phyloP scores from a whole-genome alignment of 2,888 invertebrate genomes.

The Campoplex nolae region DNA sequence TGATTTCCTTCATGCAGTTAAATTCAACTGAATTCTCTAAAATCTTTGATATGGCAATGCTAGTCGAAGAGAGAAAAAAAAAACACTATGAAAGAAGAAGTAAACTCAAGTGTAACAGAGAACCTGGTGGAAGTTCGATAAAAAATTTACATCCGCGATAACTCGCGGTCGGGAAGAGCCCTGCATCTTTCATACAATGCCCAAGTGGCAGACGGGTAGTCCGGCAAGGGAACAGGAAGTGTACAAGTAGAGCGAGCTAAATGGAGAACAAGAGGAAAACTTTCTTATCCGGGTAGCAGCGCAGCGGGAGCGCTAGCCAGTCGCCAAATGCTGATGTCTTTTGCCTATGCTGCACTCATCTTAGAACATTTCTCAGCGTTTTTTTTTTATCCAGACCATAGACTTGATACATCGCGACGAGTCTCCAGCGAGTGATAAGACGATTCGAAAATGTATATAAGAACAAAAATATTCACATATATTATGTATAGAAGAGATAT shows the following conservation, averaged over 20 bases:
- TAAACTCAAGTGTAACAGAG: constrained; percentile 14
- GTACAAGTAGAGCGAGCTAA: constrained; percentile 46
- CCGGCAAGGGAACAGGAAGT: constrained; percentile 19
- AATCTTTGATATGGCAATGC: constrained; percentile 6
- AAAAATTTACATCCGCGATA: constrained; percentile 84
- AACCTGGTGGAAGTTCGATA: constrained; percentile 74
- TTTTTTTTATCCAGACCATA: constrained; percentile 9
- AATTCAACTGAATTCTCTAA: neutral
- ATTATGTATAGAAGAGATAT: neutral
- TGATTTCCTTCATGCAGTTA: neutral
- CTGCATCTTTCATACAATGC: constrained; percentile 83
- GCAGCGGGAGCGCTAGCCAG: too few species aligned
- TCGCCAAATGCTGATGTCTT: too few species aligned
- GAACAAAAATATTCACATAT: neutral
- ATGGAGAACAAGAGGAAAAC: constrained; percentile 71
- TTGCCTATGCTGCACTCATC: too few species aligned
- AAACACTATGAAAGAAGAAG: constrained; percentile 14
- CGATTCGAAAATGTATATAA: neutral
- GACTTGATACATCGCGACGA: constrained; percentile 23
- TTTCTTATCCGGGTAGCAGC: constrained; percentile 77
- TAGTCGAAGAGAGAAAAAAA: neutral
- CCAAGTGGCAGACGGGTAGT: constrained; percentile 44
- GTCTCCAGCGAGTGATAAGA: constrained; percentile 61
- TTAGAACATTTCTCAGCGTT: constrained; percentile 34
- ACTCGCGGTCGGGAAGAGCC: constrained; percentile 75